These are phyloP conservation scores for Ceratina australensis DNA, from an alignment of 1,140 invertebrate species.

Conservation along the genomic window DNA sequence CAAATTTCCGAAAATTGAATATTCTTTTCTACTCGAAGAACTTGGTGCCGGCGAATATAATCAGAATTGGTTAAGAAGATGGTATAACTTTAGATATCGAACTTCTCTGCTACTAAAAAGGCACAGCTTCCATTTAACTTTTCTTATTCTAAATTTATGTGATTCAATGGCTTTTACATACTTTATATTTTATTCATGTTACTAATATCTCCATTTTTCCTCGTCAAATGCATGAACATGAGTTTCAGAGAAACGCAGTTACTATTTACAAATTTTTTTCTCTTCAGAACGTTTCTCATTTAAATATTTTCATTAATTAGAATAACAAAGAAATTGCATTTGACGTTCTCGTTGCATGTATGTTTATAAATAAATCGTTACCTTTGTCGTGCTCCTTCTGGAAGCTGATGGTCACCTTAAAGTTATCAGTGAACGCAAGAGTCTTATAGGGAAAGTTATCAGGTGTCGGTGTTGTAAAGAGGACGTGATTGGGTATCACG, in stretches of 20 bases:
- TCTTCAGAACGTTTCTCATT: too few relatives aligned
- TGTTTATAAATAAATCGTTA: not conserved
- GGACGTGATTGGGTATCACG: slow-evolving; percentile 91
- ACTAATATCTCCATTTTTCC: not conserved
- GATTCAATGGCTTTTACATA: not conserved
- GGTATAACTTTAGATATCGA: not conserved
- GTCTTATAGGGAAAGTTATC: slow-evolving; percentile 87
- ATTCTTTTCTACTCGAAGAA: too few relatives aligned
- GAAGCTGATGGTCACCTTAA: slow-evolving; percentile 90
- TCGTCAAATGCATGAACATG: not conserved
- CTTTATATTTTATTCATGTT: not conserved
- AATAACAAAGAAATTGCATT: too few relatives aligned
- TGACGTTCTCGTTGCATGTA: not conserved
- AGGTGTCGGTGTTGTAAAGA: slow-evolving; percentile 90
- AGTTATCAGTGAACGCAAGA: slow-evolving; percentile 88
- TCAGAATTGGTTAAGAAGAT: not conserved
- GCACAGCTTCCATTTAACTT: not conserved
- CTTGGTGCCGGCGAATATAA: not conserved
- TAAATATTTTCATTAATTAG: not conserved
- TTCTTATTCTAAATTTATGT: not conserved
- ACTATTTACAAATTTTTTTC: too few relatives aligned
- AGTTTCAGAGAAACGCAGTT: too few relatives aligned
- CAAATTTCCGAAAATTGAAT: not conserved
- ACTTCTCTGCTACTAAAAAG: too few relatives aligned
- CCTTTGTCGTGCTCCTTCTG: slow-evolving; percentile 81